These are phyloP conservation scores for Menura novaehollandiae DNA, from an alignment of 2,113 vertebrate species.

Conservation along the genomic window DNA sequence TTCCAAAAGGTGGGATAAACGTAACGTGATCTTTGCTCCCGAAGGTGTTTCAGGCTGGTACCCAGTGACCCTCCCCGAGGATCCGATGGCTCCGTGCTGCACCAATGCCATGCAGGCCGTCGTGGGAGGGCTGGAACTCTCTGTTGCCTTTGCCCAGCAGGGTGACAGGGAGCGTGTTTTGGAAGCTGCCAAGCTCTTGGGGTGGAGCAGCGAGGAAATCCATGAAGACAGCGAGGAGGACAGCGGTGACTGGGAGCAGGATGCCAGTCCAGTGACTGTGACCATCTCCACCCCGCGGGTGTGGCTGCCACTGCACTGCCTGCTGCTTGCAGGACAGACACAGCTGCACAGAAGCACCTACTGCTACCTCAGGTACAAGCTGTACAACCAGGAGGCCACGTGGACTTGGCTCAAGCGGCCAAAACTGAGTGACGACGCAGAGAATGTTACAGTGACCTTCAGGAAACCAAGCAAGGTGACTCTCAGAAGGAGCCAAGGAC, in stretches of 20 bases:
- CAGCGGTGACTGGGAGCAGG: neutral
- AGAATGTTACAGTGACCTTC: slow-evolving; percentile 75
- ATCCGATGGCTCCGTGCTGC: neutral
- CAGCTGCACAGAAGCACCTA: slow-evolving; percentile 75
- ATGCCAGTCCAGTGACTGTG: slow-evolving; percentile 28
- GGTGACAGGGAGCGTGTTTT: slow-evolving; percentile 83
- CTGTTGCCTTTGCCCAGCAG: slow-evolving; percentile 79
- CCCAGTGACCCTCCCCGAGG: slow-evolving; percentile 72
- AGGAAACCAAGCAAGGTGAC: slow-evolving; percentile 71
- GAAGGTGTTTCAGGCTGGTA: slow-evolving; percentile 92
- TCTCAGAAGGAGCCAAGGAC: slow-evolving; percentile 74
- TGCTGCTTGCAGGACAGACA: slow-evolving; percentile 78
- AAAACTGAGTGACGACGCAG: slow-evolving; percentile 13
- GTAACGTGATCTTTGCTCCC: neutral
- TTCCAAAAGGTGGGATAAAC: neutral
- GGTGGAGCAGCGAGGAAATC: slow-evolving; percentile 73
- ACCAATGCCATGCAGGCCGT: slow-evolving; percentile 53
- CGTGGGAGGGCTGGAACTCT: slow-evolving; percentile 88
- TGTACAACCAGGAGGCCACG: slow-evolving; percentile 80
- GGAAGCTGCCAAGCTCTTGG: slow-evolving; percentile 78
- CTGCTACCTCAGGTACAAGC: slow-evolving; percentile 91
- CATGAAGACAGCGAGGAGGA: neutral
- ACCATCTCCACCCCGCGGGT: slow-evolving; percentile 78
- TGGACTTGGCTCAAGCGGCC: slow-evolving; percentile 84
- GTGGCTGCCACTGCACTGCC: slow-evolving; percentile 85